Evolutionary conservation across 2,797 vertebrate genomes (phyloP).

Genomic region (Peromyscus nudipes): DNA sequence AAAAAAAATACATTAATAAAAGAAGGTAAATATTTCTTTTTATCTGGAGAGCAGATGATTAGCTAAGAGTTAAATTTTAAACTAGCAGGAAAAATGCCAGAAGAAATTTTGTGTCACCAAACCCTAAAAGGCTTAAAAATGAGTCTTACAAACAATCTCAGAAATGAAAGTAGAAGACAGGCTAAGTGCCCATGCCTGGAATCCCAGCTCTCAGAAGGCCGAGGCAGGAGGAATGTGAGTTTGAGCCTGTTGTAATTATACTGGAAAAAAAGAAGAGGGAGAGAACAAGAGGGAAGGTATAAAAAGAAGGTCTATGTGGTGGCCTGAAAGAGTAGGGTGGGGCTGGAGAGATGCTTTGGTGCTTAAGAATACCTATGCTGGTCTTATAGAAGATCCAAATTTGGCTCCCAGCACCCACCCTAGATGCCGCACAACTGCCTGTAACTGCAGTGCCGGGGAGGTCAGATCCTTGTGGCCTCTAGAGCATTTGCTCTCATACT

Average conservation of each 20-base stretch:
- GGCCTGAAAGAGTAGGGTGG: neutral
- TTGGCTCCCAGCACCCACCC: neutral
- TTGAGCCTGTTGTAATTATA: too few relatives aligned
- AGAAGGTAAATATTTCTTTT: neutral
- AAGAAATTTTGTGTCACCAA: slow-evolving; percentile 39
- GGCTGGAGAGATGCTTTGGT: neutral
- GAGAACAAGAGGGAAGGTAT: neutral
- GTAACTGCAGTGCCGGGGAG: neutral
- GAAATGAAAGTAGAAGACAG: neutral
- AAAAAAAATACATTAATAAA: slow-evolving; percentile 25
- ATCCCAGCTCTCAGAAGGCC: neutral
- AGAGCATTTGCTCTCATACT: too few relatives aligned
- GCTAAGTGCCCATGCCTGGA: neutral
- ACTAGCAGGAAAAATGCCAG: neutral
- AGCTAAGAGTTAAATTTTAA: slow-evolving; percentile 41
- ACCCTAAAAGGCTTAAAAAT: neutral
- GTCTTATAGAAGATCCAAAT: neutral
- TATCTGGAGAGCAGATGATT: slow-evolving; percentile 2
- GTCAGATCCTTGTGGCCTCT: too few relatives aligned
- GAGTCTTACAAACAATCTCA: neutral
- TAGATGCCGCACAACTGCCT: neutral
- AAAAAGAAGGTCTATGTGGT: neutral
- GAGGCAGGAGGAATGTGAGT: neutral
- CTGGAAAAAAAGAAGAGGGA: neutral
- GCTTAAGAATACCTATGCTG: neutral